Evolutionary conservation across 2,888 invertebrate genomes (phyloP).

Genomic region (Pristionchus entomophagus): DNA sequence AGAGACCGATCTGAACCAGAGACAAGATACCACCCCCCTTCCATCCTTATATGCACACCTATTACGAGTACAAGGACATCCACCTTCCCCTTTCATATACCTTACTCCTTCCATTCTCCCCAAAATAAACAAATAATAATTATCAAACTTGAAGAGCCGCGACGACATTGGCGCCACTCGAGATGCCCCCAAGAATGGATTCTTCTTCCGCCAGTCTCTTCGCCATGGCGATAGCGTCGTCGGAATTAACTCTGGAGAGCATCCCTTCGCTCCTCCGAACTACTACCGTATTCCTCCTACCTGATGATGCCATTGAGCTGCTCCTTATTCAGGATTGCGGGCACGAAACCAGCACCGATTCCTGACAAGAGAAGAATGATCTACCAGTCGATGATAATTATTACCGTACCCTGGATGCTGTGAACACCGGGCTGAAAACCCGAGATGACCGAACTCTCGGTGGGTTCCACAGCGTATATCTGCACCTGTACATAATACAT

Average conservation of each 20-base stretch:
- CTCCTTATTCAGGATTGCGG: constrained; percentile 54
- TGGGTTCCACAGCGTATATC: constrained; percentile 60
- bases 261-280: background rate
- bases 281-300: background rate
- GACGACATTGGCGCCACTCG: constrained; percentile 63
- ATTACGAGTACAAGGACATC: background rate
- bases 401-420: constrained; percentile 59
- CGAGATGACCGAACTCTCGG: constrained; percentile 61
- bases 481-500: constrained; percentile 44
- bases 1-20: background rate
- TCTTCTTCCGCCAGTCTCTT: constrained; percentile 60
- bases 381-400: background rate
- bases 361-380: constrained; percentile 46
- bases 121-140: background rate
- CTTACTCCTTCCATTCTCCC: background rate
- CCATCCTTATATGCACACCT: background rate
- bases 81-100: no score
- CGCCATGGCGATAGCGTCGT: constrained; percentile 54
- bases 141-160: constrained; percentile 56
- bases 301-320: constrained; percentile 54
- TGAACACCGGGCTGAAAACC: constrained; percentile 58
- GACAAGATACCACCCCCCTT: background rate
- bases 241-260: background rate
- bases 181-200: constrained; percentile 62
- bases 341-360: constrained; percentile 64